Evolutionary conservation across 2,888 invertebrate species (phyloP).

Genomic region (Mythimna vitellina): DNA sequence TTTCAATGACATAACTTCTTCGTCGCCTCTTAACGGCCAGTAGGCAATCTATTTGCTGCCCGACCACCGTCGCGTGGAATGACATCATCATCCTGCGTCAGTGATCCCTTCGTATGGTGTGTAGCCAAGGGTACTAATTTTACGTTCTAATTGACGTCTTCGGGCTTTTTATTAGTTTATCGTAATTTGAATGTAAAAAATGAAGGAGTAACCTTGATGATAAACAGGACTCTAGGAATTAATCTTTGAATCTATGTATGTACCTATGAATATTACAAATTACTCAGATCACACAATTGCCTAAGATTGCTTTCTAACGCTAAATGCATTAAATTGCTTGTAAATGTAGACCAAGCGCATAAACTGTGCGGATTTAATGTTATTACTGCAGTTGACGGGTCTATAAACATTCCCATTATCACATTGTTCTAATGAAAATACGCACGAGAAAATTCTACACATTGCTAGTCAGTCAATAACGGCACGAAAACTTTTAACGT

Average conservation of each 20-base stretch:
- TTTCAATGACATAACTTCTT: constrained; percentile 20
- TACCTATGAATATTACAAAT: constrained; percentile 2
- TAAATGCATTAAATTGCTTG: constrained; percentile 39
- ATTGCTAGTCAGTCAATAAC: constrained; percentile 12
- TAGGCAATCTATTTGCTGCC: constrained; percentile 44
- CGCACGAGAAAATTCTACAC: constrained; percentile 27
- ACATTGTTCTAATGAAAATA: constrained; percentile 44
- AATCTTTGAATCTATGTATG: no score
- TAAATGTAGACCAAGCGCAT: constrained; percentile 39
- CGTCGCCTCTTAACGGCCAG: constrained; percentile 5
- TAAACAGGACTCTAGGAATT: constrained; percentile 8
- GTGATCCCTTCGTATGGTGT: constrained; percentile 26
- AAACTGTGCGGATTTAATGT: constrained; percentile 51
- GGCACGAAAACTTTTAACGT: constrained; percentile 1
- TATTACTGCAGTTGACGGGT: constrained; percentile 39
- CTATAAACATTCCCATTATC: constrained; percentile 53
- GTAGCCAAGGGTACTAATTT: constrained; percentile 32
- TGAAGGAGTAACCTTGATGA: background rate
- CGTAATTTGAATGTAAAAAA: background rate
- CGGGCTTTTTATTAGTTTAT: constrained; percentile 23
- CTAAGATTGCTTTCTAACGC: constrained; percentile 29
- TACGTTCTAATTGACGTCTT: constrained; percentile 39
- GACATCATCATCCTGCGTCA: constrained; percentile 41
- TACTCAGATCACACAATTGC: constrained; percentile 5
- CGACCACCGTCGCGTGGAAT: constrained; percentile 28